A percentile compares a stretch with the other conserved stretches of the same genome.
These are phyloP conservation scores for Melanotaenia pygmaea DNA, from an alignment of 2,797 vertebrate genomes.

Conservation along the genomic window DNA sequence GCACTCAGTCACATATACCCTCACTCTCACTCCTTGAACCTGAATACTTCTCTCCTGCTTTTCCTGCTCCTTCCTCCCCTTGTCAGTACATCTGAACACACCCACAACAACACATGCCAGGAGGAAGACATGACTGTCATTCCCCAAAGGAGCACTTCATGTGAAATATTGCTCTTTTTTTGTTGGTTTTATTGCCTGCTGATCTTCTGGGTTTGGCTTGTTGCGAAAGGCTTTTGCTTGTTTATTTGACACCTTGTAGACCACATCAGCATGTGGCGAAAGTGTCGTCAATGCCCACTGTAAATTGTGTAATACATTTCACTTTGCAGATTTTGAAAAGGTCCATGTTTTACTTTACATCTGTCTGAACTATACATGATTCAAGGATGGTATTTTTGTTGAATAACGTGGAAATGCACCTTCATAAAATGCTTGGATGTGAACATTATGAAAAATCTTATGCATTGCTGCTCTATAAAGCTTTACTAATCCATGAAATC, in stretches of 20 bases:
- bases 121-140: constrained; percentile 54
- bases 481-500: not conserved
- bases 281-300: not conserved
- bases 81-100: constrained; percentile 56
- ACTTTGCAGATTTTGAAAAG: constrained; percentile 28
- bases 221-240: constrained; percentile 8
- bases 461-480: not conserved
- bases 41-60: constrained; percentile 20
- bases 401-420: no score
- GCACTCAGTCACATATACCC: constrained; percentile 52
- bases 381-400: not conserved
- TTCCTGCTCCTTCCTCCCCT: constrained; percentile 33
- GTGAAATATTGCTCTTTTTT: constrained; percentile 63
- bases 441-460: not conserved
- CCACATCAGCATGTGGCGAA: not conserved
- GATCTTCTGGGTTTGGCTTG: constrained; percentile 28
- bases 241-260: constrained; percentile 30
- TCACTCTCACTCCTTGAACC: constrained; percentile 49
- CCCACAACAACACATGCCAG: constrained; percentile 55
- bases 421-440: constrained; percentile 1
- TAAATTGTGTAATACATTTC: constrained; percentile 32
- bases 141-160: constrained; percentile 59
- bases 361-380: not conserved
- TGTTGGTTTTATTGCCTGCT: constrained; percentile 33
- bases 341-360: not conserved